A percentile compares a stretch with the other conserved stretches of the same genome.
Conservation (phyloP, 2,888 invertebrate genomes). For the Marasmarcha lunaedactyla region DNA sequence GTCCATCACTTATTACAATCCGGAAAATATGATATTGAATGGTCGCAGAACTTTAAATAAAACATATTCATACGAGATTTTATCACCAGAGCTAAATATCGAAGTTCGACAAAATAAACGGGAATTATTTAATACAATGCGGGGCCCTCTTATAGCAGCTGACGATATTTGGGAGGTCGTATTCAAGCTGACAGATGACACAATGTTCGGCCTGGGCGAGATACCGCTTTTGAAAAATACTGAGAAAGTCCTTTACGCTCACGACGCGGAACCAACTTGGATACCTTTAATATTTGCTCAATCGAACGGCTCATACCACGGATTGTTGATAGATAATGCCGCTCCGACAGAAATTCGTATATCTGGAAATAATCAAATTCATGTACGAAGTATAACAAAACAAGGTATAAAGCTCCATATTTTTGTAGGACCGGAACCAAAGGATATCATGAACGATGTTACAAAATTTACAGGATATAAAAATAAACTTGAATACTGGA, state of each 20-base stretch:
- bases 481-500: constrained; percentile 47
- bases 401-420: constrained; percentile 46
- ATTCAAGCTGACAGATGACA: constrained; percentile 59
- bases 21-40: constrained; percentile 18
- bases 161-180: constrained; percentile 73
- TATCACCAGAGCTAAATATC: constrained; percentile 37
- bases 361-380: constrained; percentile 58
- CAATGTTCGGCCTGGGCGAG: constrained; percentile 69
- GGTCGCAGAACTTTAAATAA: constrained; percentile 32
- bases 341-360: constrained; percentile 69
- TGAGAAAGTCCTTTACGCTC: constrained; percentile 54
- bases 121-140: constrained; percentile 58
- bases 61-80: constrained; percentile 31
- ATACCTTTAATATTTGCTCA: constrained; percentile 66
- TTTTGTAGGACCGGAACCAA: constrained; percentile 48
- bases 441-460: constrained; percentile 46
- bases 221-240: constrained; percentile 40
- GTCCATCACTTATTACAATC: constrained; percentile 39
- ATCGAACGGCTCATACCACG: constrained; percentile 63
- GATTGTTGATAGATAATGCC: constrained; percentile 58
- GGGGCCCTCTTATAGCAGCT: constrained; percentile 71
- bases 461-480: constrained; percentile 28
- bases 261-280: constrained; percentile 44
- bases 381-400: constrained; percentile 65
- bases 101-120: constrained; percentile 32